Base-by-base conservation (phyloP, 2,888 invertebrate genomes). In the Drosophila helvetica region DNA sequence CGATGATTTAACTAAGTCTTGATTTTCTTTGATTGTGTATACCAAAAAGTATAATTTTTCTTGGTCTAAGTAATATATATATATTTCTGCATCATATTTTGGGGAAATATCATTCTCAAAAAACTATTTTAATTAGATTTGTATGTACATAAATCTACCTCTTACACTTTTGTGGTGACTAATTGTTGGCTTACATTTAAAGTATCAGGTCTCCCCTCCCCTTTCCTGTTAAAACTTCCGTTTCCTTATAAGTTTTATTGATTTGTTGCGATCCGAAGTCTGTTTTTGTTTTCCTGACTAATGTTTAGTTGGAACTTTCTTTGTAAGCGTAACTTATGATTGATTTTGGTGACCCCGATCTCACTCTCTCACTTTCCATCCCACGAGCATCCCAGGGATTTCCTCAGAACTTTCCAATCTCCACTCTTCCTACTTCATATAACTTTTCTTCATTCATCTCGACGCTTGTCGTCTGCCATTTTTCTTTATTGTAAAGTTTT, bases 401-500 rank as follows among this genome's bases (percentile, higher is more conserved):
- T 7, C 7, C n/a, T 7, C 2, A 15, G 38, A 38, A 38, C 4
- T 38, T 38, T 38, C 38, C 38, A 15, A 38, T 38, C 38, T 38
- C 15, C 38, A 38, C 38, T 38, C 15, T 6, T n/a, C 7, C n/a
- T n/a, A n/a, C 15, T 7, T 7, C 2, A 2, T n/a, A n/a, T 38
- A n/a, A 38, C 38, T 38, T 10, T 53, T 46, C 15, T 33, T 15
- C 46, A 25, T 47, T 58, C 10, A 10, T 12, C 30, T 50, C 30
- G 15, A 18, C 19, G 27, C 10, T 30, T 17, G 42, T 27, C 25
- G 18, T 17, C 17, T 42, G 25, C 50, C 50, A 65, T 68, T 53
- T 58, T 48, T 48, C 57, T 58, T 48, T 68, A 53, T 68, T 68
- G 43, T 9, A 51, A 63, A 45, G 38, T 38, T 38, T 42, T 60